phyloP scores from a whole-genome alignment of 2,797 vertebrate genomes.

The Ambastaia sidthimunki region DNA sequence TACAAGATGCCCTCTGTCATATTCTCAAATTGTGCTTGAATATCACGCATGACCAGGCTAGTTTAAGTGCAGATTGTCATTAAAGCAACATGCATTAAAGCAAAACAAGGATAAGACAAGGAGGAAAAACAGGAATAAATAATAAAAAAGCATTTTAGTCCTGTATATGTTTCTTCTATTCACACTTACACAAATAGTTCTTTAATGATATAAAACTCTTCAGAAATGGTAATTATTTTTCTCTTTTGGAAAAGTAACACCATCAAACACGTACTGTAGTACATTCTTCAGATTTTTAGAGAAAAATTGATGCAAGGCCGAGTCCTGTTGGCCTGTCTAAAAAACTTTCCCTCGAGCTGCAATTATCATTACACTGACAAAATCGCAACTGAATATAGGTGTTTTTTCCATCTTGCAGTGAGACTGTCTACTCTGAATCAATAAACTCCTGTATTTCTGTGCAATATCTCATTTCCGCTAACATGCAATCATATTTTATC shows the following conservation, averaged over 20 bases:
- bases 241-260: background rate
- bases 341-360: constrained; percentile 49
- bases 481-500: constrained; percentile 43
- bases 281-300: background rate
- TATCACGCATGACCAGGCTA: too few species aligned
- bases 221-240: background rate
- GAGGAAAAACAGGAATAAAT: too few species aligned
- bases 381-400: constrained; percentile 30
- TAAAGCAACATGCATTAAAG: too few species aligned
- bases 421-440: constrained; percentile 48
- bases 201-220: too few species aligned
- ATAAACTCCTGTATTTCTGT: constrained; percentile 49
- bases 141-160: too few species aligned
- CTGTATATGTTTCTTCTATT: too few species aligned
- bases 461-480: constrained; percentile 50
- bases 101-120: too few species aligned
- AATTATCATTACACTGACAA: constrained; percentile 49
- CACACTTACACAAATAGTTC: too few species aligned
- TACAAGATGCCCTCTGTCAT: too few species aligned
- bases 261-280: background rate
- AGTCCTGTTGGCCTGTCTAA: constrained; percentile 29
- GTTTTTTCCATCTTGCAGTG: constrained; percentile 30
- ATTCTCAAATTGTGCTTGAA: too few species aligned
- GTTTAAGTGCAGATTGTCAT: too few species aligned
- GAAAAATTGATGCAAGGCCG: background rate